Percentiles rank a stretch among this genome's conserved stretches.
phyloP scores from a whole-genome alignment of 2,113 vertebrate genomes.

The Leptocoma aspasia region DNA sequence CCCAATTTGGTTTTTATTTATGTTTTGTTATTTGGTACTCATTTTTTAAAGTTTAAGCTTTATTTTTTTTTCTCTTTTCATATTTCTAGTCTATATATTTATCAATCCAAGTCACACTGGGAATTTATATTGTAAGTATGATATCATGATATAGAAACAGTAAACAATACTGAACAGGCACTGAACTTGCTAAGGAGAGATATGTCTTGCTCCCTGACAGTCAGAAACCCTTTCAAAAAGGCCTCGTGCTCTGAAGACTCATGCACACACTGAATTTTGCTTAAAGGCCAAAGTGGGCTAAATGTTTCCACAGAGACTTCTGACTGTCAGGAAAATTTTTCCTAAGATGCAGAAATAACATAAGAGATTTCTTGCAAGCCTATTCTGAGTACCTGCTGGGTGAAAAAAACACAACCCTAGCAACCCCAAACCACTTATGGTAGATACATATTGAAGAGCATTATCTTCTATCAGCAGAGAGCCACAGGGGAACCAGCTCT shows the following conservation, averaged over 20 bases:
- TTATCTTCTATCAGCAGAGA: not conserved
- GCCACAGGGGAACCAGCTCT: not conserved
- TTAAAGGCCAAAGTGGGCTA: not conserved
- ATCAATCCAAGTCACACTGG: not conserved
- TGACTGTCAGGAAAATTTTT: not conserved
- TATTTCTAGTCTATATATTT: not conserved
- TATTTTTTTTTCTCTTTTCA: not conserved
- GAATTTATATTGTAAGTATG: not conserved
- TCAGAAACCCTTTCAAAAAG: not conserved
- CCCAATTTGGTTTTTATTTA: not conserved
- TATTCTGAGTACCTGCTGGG: not conserved
- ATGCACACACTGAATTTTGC: not conserved
- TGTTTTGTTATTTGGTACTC: not conserved
- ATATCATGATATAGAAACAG: not conserved
- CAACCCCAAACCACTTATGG: accelerated
- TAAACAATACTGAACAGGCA: not conserved
- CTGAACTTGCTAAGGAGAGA: not conserved
- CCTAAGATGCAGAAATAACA: not conserved
- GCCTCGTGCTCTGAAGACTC: not conserved
- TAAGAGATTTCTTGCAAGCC: not conserved
- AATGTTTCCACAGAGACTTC: not conserved
- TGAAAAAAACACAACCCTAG: not conserved
- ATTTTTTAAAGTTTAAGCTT: not conserved
- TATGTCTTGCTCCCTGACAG: not conserved
- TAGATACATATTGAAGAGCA: accelerated